phyloP scores from a whole-genome alignment of 2,797 vertebrate genomes.

The Otolemur crassicaudatus region DNA sequence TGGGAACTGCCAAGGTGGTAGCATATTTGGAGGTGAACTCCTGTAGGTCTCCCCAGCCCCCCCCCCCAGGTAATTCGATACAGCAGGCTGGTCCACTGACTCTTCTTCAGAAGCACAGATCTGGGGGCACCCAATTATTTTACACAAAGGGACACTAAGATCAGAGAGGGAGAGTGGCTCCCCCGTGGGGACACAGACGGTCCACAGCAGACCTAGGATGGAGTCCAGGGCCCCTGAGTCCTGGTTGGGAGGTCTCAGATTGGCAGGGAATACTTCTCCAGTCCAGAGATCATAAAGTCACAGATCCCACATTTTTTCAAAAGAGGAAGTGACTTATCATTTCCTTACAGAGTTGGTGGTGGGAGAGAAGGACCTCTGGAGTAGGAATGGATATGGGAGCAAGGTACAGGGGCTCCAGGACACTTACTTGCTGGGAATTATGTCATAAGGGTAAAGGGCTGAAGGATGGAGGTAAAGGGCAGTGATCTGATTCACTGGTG shows the following conservation, averaged over 20 bases:
- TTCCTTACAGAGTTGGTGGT: background rate
- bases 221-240: accelerated
- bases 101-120: background rate
- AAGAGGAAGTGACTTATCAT: background rate
- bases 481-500: background rate
- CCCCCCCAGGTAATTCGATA: background rate
- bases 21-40: background rate
- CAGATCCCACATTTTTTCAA: background rate
- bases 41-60: background rate
- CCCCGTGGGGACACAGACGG: background rate
- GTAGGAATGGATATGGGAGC: background rate
- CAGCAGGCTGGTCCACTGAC: background rate
- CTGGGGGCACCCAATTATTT: background rate
- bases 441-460: background rate
- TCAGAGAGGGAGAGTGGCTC: background rate
- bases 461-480: background rate
- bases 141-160: background rate
- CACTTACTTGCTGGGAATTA: background rate
- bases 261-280: background rate
- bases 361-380: background rate
- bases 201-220: background rate
- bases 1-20: background rate
- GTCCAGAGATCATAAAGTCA: background rate
- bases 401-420: background rate
- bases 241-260: background rate